Percentiles rank a stretch among this genome's conserved stretches.
Evolutionary conservation across 2,888 invertebrate genomes (phyloP).

Genomic region (Catocala sponsa): DNA sequence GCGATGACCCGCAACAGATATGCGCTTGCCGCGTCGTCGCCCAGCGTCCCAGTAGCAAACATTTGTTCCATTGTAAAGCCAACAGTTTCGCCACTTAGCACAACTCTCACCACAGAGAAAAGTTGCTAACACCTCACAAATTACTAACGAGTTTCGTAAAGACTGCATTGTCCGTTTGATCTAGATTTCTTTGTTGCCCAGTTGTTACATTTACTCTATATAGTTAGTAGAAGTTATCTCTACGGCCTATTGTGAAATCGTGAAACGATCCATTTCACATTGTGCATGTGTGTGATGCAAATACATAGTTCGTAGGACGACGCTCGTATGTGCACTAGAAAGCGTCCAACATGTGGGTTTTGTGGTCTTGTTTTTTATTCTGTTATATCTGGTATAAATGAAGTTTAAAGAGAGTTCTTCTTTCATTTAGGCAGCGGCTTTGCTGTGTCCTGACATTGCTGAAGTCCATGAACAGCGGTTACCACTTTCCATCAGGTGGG

Average conservation of each 20-base stretch:
- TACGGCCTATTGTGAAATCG: slow-evolving; percentile 60
- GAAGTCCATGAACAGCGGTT: no score
- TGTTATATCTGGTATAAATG: no score
- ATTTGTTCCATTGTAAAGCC: slow-evolving; percentile 69
- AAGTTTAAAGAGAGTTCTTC: no score
- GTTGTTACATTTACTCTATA: slow-evolving; percentile 60
- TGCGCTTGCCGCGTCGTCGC: slow-evolving; percentile 49
- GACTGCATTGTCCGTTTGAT: slow-evolving; percentile 80
- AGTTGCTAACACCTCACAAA: slow-evolving; percentile 76
- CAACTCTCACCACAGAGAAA: slow-evolving; percentile 80
- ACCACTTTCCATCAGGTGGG: no score
- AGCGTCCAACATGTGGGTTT: no score
- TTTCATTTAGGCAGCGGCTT: no score
- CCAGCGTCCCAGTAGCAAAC: slow-evolving; percentile 55
- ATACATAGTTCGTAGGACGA: background rate
- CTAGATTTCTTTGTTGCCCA: slow-evolving; percentile 77
- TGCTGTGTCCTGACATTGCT: no score
- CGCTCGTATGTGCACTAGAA: background rate
- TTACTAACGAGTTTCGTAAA: slow-evolving; percentile 81
- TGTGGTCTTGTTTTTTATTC: no score
- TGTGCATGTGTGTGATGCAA: slow-evolving; percentile 25
- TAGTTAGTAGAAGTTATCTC: slow-evolving; percentile 61
- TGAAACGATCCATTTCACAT: slow-evolving; percentile 31
- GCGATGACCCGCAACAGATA: slow-evolving; percentile 74
- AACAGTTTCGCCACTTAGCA: slow-evolving; percentile 81